A percentile compares a stretch with the other conserved stretches of the same genome.
These are phyloP conservation scores for Brachionus rotundiformis DNA, from an alignment of 1,140 invertebrate genomes.

Conservation along the genomic window DNA sequence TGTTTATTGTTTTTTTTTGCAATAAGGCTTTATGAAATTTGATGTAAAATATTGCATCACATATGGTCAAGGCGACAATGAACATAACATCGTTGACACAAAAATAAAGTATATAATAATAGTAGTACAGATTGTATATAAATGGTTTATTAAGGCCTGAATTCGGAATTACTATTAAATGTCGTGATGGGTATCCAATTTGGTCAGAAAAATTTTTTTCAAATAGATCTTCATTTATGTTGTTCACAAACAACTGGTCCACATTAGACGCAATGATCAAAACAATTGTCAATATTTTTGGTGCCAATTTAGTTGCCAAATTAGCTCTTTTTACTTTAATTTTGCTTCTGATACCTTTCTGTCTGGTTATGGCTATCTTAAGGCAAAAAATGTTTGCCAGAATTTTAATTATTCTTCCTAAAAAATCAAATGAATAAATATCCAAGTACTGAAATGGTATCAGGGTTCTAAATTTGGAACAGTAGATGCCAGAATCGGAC, in stretches of 20 bases:
- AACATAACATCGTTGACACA: background rate
- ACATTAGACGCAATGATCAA: background rate
- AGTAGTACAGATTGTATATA: background rate
- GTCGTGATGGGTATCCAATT: background rate
- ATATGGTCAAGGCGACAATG: background rate
- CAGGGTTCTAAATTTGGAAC: background rate
- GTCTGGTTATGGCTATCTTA: background rate
- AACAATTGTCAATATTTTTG: background rate
- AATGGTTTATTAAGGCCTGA: background rate
- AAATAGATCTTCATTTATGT: background rate
- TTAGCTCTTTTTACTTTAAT: background rate
- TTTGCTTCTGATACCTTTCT: background rate
- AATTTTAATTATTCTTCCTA: background rate
- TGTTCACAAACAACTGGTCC: background rate
- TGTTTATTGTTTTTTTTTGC: background rate
- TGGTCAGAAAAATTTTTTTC: background rate
- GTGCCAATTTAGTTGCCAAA: background rate
- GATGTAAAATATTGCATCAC: background rate
- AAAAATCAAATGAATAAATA: background rate
- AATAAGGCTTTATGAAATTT: background rate
- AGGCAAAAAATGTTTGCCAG: background rate
- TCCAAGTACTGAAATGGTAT: background rate
- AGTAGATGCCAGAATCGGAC: background rate
- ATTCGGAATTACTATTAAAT: background rate
- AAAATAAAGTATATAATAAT: background rate